Base-by-base conservation (phyloP, 1,140 invertebrate species). In the Onthophagus taurus region DNA sequence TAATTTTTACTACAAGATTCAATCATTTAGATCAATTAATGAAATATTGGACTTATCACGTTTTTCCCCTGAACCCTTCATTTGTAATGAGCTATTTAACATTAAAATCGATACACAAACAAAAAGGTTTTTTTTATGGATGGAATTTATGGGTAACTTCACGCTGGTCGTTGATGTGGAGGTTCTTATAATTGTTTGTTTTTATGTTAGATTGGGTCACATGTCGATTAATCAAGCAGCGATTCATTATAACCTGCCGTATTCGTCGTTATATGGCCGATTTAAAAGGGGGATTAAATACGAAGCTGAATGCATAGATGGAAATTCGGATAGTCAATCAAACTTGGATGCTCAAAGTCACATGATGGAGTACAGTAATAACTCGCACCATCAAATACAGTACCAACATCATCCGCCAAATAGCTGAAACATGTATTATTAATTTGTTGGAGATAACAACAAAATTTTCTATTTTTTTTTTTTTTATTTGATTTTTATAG, bases 161-260 rank as follows among this genome's bases (percentile, higher is more conserved):
- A n/a, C n/a, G n/a, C n/a, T n/a, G n/a, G n/a, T n/a, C n/a, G n/a
- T n/a, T n/a, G n/a, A n/a, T n/a, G n/a, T n/a, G n/a, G n/a, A n/a
- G n/a, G n/a, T n/a, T 9, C 17, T 38, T 18, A 21, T 34, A 6
- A 17, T 34, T 34, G 19, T 34, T 17, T 34, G 2, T n/a, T 6
- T 21, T 4, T 43, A 20, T 43, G 3, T 43, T 61, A 85, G 86
- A 55, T 72, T 87, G 48, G 86, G 87, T 14, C 85, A 89, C 55
- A 89, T 92, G 86, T 89, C 85, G 48, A 90, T 92, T 55, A 92
- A 90, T 67, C 87, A 90, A 68, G 88, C 88, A 35, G 85, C 87
- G n/a, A 90, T 90, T 50, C 86, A 90, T 59, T 90, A 81, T 61
- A 90, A 90, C 67, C 68, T 91, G 53, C 88, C 88, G 17, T 91